Base-by-base conservation (phyloP, 2,888 invertebrate genomes). In the Stratiomys singularior region DNA sequence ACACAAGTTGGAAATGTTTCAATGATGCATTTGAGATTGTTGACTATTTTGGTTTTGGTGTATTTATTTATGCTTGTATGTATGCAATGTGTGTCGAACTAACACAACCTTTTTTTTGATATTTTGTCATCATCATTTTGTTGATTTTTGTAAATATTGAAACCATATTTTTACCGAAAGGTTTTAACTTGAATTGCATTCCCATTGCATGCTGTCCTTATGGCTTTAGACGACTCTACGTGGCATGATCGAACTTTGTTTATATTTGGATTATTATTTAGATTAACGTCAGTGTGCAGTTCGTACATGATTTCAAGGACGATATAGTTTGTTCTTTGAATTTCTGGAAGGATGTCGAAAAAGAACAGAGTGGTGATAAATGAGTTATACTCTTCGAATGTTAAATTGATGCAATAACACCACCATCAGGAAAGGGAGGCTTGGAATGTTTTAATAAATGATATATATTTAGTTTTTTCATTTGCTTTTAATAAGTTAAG, bases 31-130 rank as follows among this genome's bases (percentile, higher is more conserved):
- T 60, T 60, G 2, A 11, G 58, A 23, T 60, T 23, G 9, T 23
- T 25, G 58, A 23, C 64, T 64, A 28, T 64, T n/a, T 64, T 27
- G 27, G 13, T 64, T 64, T 5, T 27, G 25, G 1, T 30, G 30
- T 1, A 28, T 5, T 64, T n/a, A 0, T 60, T 25, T 60, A 21
- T 18, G 25, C 23, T 2, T 60, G 1, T 60, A 25, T 1, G 60
- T 23, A 25, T 23, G 25, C 18, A 44, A 37, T n/a, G 37, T 60
- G 67, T 44, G 67, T 67, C 44, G 13, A 18, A 37, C 46, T 67
- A 71, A 71, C 47, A 71, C 71, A 71, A 71, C 71, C 71, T 71
- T 71, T 37, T n/a, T n/a, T 18, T 47, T 47, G 71, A 71, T 71
- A 71, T 71, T 28, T 21, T 64, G 27, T 64, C 15, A 15, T 60